phyloP scores from a whole-genome alignment of 2,113 vertebrate genomes.

The Candoia aspera region DNA sequence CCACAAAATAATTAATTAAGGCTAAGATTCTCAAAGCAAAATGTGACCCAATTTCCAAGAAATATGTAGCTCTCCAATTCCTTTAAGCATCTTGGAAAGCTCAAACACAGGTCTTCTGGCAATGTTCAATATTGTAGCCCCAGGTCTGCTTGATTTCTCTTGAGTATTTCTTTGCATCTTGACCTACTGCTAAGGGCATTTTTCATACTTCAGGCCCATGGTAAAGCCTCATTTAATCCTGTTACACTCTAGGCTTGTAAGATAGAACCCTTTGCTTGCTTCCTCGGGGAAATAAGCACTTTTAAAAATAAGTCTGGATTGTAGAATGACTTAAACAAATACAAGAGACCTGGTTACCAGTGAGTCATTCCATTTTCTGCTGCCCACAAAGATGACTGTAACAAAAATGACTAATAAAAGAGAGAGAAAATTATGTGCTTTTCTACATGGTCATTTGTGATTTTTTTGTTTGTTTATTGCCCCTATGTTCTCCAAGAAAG shows the following conservation, averaged over 20 bases:
- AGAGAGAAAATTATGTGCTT: conserved; percentile 45
- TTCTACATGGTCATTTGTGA: conserved; percentile 43
- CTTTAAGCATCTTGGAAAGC: conserved; percentile 23
- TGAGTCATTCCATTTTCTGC: conserved; percentile 44
- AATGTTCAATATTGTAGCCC: conserved; percentile 33
- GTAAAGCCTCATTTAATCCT: conserved; percentile 56
- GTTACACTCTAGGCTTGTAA: conserved; percentile 50
- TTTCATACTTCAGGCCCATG: conserved; percentile 45
- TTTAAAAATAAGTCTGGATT: conserved; percentile 47
- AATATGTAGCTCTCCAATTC: background rate
- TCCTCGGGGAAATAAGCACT: conserved; percentile 63
- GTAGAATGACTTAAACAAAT: conserved; percentile 59
- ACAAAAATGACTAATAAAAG: conserved; percentile 2
- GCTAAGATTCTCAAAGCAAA: conserved; percentile 16
- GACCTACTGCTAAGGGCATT: conserved; percentile 59
- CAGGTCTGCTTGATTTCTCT: conserved; percentile 32
- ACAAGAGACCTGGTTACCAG: conserved; percentile 35
- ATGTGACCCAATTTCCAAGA: background rate
- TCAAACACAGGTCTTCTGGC: conserved; percentile 24
- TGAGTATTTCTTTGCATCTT: conserved; percentile 29
- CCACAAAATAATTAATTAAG: conserved; percentile 22
- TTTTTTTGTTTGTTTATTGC: conserved; percentile 52
- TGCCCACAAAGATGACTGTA: conserved; percentile 33
- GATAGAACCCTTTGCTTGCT: conserved; percentile 46
- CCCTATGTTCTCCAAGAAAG: conserved; percentile 54